Conservation (phyloP, 1,140 invertebrate species). For the Drosophila repletoides region DNA sequence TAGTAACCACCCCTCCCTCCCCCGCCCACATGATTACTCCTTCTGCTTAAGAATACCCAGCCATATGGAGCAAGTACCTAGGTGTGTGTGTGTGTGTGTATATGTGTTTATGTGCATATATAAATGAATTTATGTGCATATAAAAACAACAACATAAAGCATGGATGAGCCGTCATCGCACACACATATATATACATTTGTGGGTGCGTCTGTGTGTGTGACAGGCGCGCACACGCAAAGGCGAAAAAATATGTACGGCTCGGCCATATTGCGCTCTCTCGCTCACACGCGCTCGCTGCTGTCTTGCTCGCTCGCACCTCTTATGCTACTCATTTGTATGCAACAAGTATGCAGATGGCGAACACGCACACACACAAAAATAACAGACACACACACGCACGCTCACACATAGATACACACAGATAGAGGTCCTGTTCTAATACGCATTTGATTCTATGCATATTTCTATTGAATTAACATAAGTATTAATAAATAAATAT, state of each 20-base stretch:
- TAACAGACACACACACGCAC: slow-evolving; percentile 24
- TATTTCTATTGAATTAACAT: no score
- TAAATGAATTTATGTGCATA: no score
- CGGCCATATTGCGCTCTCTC: slow-evolving; percentile 33
- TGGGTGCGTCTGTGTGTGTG: slow-evolving; percentile 1
- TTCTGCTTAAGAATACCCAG: slow-evolving; percentile 69
- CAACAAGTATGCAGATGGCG: slow-evolving; percentile 63
- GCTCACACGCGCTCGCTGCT: slow-evolving; percentile 29
- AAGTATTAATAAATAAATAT: no score
- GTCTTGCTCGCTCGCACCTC: slow-evolving; percentile 32
- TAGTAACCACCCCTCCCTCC: no score
- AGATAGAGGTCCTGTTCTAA: slow-evolving; percentile 52
- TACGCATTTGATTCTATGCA: slow-evolving; percentile 60
- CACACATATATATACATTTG: not conserved
- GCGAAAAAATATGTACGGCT: slow-evolving; percentile 46
- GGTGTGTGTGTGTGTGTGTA: not conserved
- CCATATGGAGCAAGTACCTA: slow-evolving; percentile 29
- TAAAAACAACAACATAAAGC: no score
- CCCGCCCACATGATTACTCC: slow-evolving; percentile 19
- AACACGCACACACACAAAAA: slow-evolving; percentile 34
- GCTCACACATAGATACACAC: not conserved
- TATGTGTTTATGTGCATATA: not conserved
- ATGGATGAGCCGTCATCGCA: no score
- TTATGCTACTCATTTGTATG: slow-evolving; percentile 67
- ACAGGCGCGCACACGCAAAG: slow-evolving; percentile 57